phyloP scores from a whole-genome alignment of 2,797 vertebrate species.

The Aplochiton taeniatus region DNA sequence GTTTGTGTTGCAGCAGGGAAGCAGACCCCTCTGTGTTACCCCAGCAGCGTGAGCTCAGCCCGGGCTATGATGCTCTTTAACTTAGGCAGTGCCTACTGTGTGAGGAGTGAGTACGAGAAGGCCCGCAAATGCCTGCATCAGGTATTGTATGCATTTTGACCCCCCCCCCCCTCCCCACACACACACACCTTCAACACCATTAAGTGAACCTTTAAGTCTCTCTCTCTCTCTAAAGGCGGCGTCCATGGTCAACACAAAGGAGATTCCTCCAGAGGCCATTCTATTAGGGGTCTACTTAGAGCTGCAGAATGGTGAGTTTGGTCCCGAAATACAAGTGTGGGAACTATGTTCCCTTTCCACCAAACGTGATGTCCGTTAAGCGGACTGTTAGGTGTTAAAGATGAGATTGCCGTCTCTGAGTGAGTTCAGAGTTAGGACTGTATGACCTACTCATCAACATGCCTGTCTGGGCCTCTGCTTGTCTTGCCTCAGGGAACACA shows the following conservation, averaged over 20 bases:
- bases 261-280: slow-evolving; percentile 97
- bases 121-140: slow-evolving; percentile 96
- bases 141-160: slow-evolving; percentile 65
- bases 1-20: slow-evolving; percentile 83
- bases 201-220: slow-evolving; percentile 31
- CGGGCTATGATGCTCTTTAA: slow-evolving; percentile 98
- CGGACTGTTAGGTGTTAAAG: too few species aligned
- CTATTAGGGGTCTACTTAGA: slow-evolving; percentile 94
- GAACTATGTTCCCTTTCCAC: too few species aligned
- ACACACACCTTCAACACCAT: neutral
- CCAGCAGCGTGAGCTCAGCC: slow-evolving; percentile 90
- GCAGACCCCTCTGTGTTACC: slow-evolving; percentile 92
- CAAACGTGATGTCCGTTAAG: too few species aligned
- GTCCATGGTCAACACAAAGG: slow-evolving; percentile 92
- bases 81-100: slow-evolving; percentile 94
- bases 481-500: slow-evolving; percentile 83
- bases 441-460: too few species aligned
- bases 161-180: too few species aligned
- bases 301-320: slow-evolving; percentile 88
- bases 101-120: slow-evolving; percentile 97
- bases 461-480: slow-evolving; percentile 4
- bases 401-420: neutral
- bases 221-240: slow-evolving; percentile 80
- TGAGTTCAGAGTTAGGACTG: neutral
- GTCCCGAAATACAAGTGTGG: too few species aligned